These are phyloP conservation scores for Calephelis nemesis DNA, from an alignment of 1,140 invertebrate genomes.

Conservation along the genomic window DNA sequence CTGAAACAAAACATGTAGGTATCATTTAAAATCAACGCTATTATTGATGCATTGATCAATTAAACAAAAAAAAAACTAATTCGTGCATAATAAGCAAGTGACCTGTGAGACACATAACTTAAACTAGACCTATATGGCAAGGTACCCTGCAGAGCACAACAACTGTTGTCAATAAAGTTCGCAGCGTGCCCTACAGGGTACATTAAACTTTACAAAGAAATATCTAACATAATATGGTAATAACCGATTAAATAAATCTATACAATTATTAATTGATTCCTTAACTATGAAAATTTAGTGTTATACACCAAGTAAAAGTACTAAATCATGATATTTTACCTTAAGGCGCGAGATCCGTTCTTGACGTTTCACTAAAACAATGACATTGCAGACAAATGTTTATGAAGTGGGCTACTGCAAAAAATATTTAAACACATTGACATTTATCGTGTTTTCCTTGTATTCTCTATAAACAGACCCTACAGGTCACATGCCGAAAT, in stretches of 20 bases:
- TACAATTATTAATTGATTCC: not conserved
- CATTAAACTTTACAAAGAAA: not conserved
- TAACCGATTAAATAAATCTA: not conserved
- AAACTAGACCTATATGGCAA: not conserved
- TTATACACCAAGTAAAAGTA: too few relatives aligned
- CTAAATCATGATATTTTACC: too few relatives aligned
- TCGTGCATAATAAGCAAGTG: not conserved
- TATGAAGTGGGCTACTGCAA: too few relatives aligned
- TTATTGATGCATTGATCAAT: not conserved
- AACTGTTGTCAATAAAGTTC: not conserved
- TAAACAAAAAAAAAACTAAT: not conserved
- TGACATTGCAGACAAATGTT: too few relatives aligned
- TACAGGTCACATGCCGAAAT: too few relatives aligned
- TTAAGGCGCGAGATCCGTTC: too few relatives aligned
- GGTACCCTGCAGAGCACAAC: constrained; percentile 2
- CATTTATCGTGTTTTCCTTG: not conserved
- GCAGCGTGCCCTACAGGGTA: not conserved
- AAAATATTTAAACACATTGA: not conserved
- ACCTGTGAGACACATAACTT: not conserved
- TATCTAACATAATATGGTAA: not conserved
- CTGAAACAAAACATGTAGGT: not conserved
- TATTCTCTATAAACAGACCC: too few relatives aligned
- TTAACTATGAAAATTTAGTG: too few relatives aligned
- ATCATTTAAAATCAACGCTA: not conserved
- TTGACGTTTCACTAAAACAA: too few relatives aligned